A percentile compares a stretch with the other conserved stretches of the same genome.
Conservation (phyloP, 2,113 vertebrate species). For the Oryzias javanicus region DNA sequence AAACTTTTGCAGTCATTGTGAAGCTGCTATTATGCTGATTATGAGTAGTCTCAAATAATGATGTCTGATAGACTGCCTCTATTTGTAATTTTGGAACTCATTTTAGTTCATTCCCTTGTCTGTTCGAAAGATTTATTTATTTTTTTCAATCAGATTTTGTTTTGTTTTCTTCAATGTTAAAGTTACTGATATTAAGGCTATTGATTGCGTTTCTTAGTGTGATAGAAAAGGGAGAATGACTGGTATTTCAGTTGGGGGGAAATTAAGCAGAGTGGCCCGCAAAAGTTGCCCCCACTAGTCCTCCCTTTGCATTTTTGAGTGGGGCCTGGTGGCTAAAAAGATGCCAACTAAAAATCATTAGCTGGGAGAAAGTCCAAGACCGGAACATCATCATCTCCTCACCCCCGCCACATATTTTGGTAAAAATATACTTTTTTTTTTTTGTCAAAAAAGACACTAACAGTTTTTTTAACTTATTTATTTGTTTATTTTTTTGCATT, state of each 20-base stretch:
- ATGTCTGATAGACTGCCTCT: slow-evolving; percentile 59
- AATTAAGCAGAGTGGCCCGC: slow-evolving; percentile 66
- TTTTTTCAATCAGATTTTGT: slow-evolving; percentile 2
- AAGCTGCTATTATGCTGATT: slow-evolving; percentile 75
- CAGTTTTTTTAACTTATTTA: no score
- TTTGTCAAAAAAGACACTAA: no score
- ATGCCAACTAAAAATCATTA: no score
- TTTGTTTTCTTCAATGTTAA: slow-evolving; percentile 45
- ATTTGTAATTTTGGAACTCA: slow-evolving; percentile 48
- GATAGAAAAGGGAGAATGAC: slow-evolving; percentile 51
- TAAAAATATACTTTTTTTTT: no score
- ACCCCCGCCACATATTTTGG: no score
- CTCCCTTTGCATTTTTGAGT: slow-evolving; percentile 59
- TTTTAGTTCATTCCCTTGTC: slow-evolving; percentile 41
- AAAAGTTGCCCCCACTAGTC: slow-evolving; percentile 50
- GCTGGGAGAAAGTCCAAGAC: no score
- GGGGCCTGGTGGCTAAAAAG: no score
- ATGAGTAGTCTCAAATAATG: slow-evolving; percentile 70
- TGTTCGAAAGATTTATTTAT: slow-evolving; percentile 34
- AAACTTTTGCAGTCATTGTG: slow-evolving; percentile 58
- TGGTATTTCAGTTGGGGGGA: slow-evolving; percentile 35
- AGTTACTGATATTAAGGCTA: slow-evolving; percentile 41
- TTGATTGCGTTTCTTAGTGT: slow-evolving; percentile 59
- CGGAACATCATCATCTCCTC: no score
- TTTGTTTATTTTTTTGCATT: no score